Evolutionary conservation across 2,113 vertebrate species (phyloP).

Genomic region (Gasterosteus aculeatus): DNA sequence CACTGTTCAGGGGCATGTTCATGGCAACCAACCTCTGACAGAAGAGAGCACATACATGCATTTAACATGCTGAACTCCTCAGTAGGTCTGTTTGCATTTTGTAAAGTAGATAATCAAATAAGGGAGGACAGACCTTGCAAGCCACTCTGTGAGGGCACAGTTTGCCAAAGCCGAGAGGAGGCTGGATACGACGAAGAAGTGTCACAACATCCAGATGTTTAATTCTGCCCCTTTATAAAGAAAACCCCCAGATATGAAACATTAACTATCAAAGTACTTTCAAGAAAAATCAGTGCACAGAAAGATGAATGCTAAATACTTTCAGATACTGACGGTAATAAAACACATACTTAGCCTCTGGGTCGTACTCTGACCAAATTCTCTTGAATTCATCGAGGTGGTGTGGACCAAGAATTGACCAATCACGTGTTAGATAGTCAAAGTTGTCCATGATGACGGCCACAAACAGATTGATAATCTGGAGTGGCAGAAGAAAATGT

Average conservation of each 20-base stretch:
- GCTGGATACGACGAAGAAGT: slow-evolving; percentile 93
- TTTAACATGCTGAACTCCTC: slow-evolving; percentile 2
- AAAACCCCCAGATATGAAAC: not conserved
- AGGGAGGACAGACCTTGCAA: slow-evolving; percentile 88
- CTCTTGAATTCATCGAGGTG: slow-evolving; percentile 99
- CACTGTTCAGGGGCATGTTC: slow-evolving; percentile 99
- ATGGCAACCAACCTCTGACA: slow-evolving; percentile 96
- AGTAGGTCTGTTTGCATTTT: not conserved
- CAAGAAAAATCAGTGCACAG: not conserved
- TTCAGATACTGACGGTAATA: not conserved
- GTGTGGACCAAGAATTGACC: slow-evolving; percentile 98
- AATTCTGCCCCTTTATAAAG: slow-evolving; percentile 89
- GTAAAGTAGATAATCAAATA: not conserved
- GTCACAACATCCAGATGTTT: slow-evolving; percentile 98
- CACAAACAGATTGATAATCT: slow-evolving; percentile 99
- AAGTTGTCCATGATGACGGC: slow-evolving; percentile 99
- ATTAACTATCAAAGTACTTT: not conserved
- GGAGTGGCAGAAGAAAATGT: slow-evolving; percentile 12
- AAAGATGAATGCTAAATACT: not conserved
- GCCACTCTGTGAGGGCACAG: slow-evolving; percentile 97
- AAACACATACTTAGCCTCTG: slow-evolving; percentile 94
- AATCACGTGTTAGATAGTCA: slow-evolving; percentile 98
- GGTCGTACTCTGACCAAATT: slow-evolving; percentile 99
- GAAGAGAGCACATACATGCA: slow-evolving; percentile 32
- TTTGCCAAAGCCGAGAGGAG: slow-evolving; percentile 96